Conservation (phyloP, 2,113 vertebrate genomes). For the Sylvia atricapilla region DNA sequence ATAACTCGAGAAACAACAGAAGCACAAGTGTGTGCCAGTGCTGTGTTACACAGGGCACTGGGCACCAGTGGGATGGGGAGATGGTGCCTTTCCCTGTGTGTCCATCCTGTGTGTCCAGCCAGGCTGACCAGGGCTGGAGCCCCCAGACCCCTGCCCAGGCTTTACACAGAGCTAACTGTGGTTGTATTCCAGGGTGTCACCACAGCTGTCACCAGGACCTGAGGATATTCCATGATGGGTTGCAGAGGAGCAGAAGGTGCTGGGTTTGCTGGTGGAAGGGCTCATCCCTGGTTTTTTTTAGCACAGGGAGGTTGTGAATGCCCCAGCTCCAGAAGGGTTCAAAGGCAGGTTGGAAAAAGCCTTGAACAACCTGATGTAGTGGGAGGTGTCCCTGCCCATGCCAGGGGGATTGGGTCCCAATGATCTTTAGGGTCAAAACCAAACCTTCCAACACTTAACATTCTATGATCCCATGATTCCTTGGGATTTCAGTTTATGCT, state of each 20-base stretch:
- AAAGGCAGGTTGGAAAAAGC: not conserved
- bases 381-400: not conserved
- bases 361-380: not conserved
- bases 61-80: not conserved
- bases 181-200: not conserved
- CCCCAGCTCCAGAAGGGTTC: not conserved
- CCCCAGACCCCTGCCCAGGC: not conserved
- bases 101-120: not conserved
- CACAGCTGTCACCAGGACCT: not conserved
- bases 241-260: not conserved
- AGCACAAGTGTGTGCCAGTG: constrained; percentile 13
- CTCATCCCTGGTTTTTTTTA: not conserved
- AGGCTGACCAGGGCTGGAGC: not conserved
- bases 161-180: accelerated
- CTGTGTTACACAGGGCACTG: not conserved
- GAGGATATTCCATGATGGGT: accelerated
- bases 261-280: not conserved
- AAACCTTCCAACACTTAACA: not conserved
- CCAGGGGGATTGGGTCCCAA: accelerated
- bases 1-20: constrained; percentile 44
- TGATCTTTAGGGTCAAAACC: not conserved
- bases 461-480: not conserved
- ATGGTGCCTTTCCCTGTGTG: not conserved
- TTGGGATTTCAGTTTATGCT: not conserved
- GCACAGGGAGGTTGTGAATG: not conserved